Base-by-base conservation (phyloP, 2,888 invertebrate species). In the Chymomyza procnemis region DNA sequence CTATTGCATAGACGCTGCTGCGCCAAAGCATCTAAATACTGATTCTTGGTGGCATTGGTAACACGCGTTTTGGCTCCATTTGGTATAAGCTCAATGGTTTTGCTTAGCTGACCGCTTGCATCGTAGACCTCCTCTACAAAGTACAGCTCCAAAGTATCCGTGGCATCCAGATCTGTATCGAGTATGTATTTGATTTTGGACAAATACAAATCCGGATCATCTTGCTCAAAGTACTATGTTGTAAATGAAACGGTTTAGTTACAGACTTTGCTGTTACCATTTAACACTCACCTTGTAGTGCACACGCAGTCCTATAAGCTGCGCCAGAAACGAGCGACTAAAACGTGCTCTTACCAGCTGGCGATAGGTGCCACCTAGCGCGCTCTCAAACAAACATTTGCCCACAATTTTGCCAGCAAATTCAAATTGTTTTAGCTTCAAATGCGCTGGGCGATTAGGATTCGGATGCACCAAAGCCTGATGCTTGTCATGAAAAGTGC, bases 151-250 rank as follows among this genome's bases (percentile, higher is more conserved):
- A 97, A 94, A 22, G 93, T 93, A 64, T 95, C 95, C 30, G 92
- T 92, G 60, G 93, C 92, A 89, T 97, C 96, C 74, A 97, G 94
- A 91, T 97, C 96, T 75, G 97, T 96, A 85, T 98, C 97, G 79
- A 97, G 92, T 74, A 98, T 95, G 90, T 97, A 98, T 89, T 97
- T 97, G 54, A 98, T 95, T 92, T 98, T 98, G n/a, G 96, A 95
- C 72, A 97, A 92, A 91, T 97, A 98, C 67, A 98, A 92, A 91
- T 97, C 97, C 0, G 98, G 97, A 92, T 98, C 98, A 89, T 98
- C 98, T 91, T 97, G 97, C 89, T 98, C 97, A 91, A 98, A 98
- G 91, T 98, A 97, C 96, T 97, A n/a, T n/a, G n/a, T n/a, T n/a
- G 89, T 1, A 91, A 90, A 26, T 41, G 6, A 41, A 41, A 1